phyloP scores from a whole-genome alignment of 2,888 invertebrate genomes.

The Antheraea assamensis region DNA sequence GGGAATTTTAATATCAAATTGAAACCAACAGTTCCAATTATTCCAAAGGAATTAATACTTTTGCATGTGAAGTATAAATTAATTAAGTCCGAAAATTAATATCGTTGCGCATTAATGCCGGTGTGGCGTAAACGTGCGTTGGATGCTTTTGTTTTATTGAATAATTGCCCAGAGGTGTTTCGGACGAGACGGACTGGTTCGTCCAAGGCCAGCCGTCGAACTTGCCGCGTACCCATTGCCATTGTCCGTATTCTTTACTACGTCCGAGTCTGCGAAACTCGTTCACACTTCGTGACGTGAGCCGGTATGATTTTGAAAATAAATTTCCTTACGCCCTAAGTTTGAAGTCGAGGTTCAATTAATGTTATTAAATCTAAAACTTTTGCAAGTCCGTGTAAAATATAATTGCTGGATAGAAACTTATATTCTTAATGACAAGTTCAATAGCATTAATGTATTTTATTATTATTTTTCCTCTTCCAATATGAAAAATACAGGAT shows the following conservation, averaged over 20 bases:
- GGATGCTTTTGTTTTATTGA: slow-evolving; percentile 81
- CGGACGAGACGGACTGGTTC: slow-evolving; percentile 79
- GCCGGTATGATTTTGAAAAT: slow-evolving; percentile 8
- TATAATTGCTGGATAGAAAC: not conserved
- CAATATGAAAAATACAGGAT: not conserved
- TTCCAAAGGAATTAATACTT: slow-evolving; percentile 18
- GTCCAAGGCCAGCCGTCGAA: slow-evolving; percentile 80
- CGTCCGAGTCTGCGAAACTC: slow-evolving; percentile 43
- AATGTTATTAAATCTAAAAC: slow-evolving; percentile 3
- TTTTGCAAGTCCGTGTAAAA: not conserved
- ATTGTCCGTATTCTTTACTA: slow-evolving; percentile 52
- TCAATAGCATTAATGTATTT: not conserved
- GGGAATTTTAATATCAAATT: too few species aligned
- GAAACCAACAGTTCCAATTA: not conserved
- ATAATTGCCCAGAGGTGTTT: slow-evolving; percentile 81
- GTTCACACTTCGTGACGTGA: slow-evolving; percentile 38
- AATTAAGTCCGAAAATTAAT: slow-evolving; percentile 60
- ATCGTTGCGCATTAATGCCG: slow-evolving; percentile 61
- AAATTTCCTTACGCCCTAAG: slow-evolving; percentile 2
- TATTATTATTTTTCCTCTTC: not conserved
- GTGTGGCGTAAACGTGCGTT: slow-evolving; percentile 68
- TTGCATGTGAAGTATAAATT: slow-evolving; percentile 22
- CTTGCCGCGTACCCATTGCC: slow-evolving; percentile 57
- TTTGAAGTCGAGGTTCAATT: not conserved
- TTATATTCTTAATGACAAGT: not conserved